Percentiles rank a stretch among this genome's conserved stretches.
Conservation (phyloP, 2,797 vertebrate species). For the Acanthis flammea region DNA sequence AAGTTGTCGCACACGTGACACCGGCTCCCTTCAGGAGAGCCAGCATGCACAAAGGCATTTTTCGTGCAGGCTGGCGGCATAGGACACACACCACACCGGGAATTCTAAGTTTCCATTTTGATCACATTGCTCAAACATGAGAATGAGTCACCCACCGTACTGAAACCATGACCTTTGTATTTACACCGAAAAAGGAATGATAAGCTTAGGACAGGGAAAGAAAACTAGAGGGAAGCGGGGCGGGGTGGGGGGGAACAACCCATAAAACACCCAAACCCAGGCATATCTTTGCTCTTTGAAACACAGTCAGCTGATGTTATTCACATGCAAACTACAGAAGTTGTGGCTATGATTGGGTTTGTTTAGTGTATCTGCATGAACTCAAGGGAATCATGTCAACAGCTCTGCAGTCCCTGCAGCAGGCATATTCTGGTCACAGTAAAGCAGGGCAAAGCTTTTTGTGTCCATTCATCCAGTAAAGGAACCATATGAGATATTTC, state of each 20-base stretch:
- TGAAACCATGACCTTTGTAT: conserved; percentile 24
- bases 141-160: conserved; percentile 4
- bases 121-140: conserved; percentile 34
- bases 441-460: neutral
- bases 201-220: neutral
- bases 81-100: neutral
- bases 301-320: neutral
- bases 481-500: neutral
- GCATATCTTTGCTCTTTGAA: neutral
- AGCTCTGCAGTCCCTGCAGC: neutral
- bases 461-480: neutral
- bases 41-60: too few species aligned
- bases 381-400: neutral
- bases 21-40: neutral
- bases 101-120: neutral
- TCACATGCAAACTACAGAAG: neutral
- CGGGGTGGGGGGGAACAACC: rapidly evolving
- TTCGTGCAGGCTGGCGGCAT: rapidly evolving
- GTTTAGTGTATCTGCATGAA: neutral
- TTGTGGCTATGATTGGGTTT: neutral
- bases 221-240: neutral
- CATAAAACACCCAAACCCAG: neutral
- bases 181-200: conserved; percentile 25
- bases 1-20: rapidly evolving
- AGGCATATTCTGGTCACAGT: neutral